phyloP scores from a whole-genome alignment of 2,113 vertebrate species.

The Okapia johnstoni region DNA sequence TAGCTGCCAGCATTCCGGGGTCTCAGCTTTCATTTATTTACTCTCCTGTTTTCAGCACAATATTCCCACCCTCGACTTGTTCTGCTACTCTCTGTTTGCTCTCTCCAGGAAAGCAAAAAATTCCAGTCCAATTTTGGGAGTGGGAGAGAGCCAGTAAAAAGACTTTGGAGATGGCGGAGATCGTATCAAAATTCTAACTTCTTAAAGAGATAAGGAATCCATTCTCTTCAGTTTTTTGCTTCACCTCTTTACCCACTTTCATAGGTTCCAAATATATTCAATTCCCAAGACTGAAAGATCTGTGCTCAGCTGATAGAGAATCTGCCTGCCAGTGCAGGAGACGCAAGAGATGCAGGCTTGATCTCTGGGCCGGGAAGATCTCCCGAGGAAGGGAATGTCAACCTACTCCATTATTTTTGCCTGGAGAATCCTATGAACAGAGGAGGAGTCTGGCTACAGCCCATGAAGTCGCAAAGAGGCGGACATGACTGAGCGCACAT shows the following conservation, averaged over 20 bases:
- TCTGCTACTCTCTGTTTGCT: not conserved
- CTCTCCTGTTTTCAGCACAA: not conserved
- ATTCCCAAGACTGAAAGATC: not conserved
- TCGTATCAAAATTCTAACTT: not conserved
- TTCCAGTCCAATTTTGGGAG: not conserved
- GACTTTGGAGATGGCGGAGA: not conserved
- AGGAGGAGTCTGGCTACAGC: not conserved
- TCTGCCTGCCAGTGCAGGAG: not conserved
- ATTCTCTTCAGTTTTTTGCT: not conserved
- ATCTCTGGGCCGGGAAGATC: not conserved
- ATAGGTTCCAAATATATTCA: not conserved
- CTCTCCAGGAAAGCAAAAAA: not conserved
- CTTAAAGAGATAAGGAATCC: not conserved
- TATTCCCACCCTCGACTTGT: not conserved
- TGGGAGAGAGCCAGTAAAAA: not conserved
- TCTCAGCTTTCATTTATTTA: not conserved
- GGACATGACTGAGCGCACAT: not conserved
- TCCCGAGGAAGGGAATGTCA: not conserved
- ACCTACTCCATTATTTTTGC: not conserved
- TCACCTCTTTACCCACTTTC: not conserved
- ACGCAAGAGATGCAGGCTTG: not conserved
- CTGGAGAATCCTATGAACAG: not conserved
- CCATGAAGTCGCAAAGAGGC: not conserved
- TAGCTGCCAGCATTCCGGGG: not conserved
- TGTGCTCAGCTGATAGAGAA: not conserved